Percentiles rank a stretch among this genome's conserved stretches.
phyloP scores from a whole-genome alignment of 92 coral and sea anemone species.

The Zoanthus sansibaricus region DNA sequence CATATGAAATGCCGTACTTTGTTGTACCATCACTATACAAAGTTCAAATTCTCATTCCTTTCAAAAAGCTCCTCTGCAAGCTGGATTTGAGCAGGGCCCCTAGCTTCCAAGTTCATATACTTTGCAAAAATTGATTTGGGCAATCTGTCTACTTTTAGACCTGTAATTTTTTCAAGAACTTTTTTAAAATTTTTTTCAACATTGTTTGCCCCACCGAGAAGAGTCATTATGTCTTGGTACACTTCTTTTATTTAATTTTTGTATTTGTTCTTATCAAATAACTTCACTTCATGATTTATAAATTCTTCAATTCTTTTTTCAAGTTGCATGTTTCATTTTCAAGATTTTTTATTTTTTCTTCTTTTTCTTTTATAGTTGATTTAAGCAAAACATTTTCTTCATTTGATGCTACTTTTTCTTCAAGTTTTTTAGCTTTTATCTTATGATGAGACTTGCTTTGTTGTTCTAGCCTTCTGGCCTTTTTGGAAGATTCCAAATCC shows the following conservation, averaged over 20 bases:
- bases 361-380: slow-evolving; percentile 11
- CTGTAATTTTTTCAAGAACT: slow-evolving; percentile 5
- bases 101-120: slow-evolving; percentile 44
- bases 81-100: slow-evolving; percentile 49
- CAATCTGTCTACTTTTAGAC: slow-evolving; percentile 5
- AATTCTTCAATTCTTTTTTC: slow-evolving; percentile 9
- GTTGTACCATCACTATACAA: slow-evolving; percentile 39
- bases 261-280: not conserved
- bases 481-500: not conserved
- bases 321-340: slow-evolving; percentile 5
- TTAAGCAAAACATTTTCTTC: slow-evolving; percentile 19
- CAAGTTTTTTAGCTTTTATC: not conserved
- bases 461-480: not conserved
- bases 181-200: slow-evolving; percentile 12
- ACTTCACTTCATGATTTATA: not conserved
- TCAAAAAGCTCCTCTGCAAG: slow-evolving; percentile 35
- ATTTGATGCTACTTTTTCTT: slow-evolving; percentile 8
- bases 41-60: slow-evolving; percentile 9
- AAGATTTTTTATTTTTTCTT: not conserved
- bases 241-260: not conserved
- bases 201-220: not conserved
- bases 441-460: slow-evolving; percentile 9
- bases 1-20: slow-evolving; percentile 38
- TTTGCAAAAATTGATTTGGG: slow-evolving; percentile 43
- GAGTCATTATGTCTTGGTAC: slow-evolving; percentile 2